Evolutionary conservation across 35 echinoderm and acorn worm species (phyloP).

Genomic region (Apostichopus parvimensis): DNA sequence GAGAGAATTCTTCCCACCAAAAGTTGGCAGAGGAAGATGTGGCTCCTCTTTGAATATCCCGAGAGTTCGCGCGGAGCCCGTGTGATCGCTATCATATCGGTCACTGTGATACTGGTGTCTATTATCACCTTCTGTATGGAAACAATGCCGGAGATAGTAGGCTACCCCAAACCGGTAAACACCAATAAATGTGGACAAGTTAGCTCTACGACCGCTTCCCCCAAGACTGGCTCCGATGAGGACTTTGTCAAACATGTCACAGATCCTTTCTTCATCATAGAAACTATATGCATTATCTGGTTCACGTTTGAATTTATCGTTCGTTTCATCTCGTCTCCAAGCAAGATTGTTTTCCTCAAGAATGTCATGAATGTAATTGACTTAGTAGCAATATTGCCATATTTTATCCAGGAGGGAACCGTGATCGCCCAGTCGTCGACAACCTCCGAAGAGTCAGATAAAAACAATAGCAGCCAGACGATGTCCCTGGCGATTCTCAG

Average conservation of each 20-base stretch:
- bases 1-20: constrained; percentile 80
- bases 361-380: constrained; percentile 99
- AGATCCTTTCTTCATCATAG: constrained; percentile 98
- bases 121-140: constrained; percentile 99
- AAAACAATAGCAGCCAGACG: constrained; percentile 69
- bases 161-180: not conserved
- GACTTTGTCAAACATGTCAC: constrained; percentile 48
- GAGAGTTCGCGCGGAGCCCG: constrained; percentile 85
- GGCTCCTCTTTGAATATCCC: constrained; percentile 97
- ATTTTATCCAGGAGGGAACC: constrained; percentile 97
- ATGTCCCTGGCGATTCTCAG: constrained; percentile 99
- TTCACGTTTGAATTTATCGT: constrained; percentile 97
- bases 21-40: constrained; percentile 77
- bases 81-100: constrained; percentile 89
- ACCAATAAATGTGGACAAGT: constrained; percentile 39
- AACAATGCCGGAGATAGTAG: constrained; percentile 96
- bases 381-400: constrained; percentile 96
- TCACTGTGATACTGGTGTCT: constrained; percentile 90
- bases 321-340: constrained; percentile 94
- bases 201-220: constrained; percentile 29
- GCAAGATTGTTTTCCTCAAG: constrained; percentile 89
- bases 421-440: constrained; percentile 72
- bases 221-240: constrained; percentile 16
- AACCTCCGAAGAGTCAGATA: not conserved
- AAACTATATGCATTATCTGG: constrained; percentile 97